phyloP scores from a whole-genome alignment of 2,888 invertebrate genomes.

The Lasioglossum leucozonium region DNA sequence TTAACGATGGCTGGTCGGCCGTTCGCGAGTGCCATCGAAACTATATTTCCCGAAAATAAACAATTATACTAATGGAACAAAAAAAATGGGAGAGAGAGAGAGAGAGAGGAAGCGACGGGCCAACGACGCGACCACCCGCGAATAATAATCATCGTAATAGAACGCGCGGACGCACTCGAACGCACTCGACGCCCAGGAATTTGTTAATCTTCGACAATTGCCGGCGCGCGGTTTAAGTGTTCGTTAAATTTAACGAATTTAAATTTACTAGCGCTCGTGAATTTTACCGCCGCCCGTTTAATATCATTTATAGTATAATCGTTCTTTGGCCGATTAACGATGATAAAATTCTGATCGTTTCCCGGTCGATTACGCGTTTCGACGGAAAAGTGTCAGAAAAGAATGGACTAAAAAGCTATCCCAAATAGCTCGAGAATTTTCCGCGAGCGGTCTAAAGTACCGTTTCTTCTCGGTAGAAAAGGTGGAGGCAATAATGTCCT shows the following conservation, averaged over 20 bases:
- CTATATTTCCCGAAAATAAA: slow-evolving; percentile 59
- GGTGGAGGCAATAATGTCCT: neutral
- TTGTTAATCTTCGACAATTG: slow-evolving; percentile 29
- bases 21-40: slow-evolving; percentile 56
- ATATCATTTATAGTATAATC: neutral
- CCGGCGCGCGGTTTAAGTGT: slow-evolving; percentile 36
- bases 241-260: slow-evolving; percentile 43
- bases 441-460: neutral
- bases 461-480: neutral
- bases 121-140: neutral
- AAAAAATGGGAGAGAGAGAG: too few relatives aligned
- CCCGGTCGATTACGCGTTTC: neutral
- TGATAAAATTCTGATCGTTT: neutral
- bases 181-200: neutral
- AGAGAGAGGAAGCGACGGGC: neutral
- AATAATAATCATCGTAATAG: slow-evolving; percentile 28
- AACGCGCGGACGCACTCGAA: slow-evolving; percentile 6
- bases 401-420: too few relatives aligned
- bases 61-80: slow-evolving; percentile 53
- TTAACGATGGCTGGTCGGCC: slow-evolving; percentile 50
- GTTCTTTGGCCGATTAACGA: too few relatives aligned
- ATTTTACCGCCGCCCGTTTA: neutral
- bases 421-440: too few relatives aligned
- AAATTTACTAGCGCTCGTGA: neutral
- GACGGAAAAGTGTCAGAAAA: neutral